A percentile compares a stretch with the other conserved stretches of the same genome.
Conservation (phyloP, 1,140 invertebrate species). For the Cheumatopsyche charites region DNA sequence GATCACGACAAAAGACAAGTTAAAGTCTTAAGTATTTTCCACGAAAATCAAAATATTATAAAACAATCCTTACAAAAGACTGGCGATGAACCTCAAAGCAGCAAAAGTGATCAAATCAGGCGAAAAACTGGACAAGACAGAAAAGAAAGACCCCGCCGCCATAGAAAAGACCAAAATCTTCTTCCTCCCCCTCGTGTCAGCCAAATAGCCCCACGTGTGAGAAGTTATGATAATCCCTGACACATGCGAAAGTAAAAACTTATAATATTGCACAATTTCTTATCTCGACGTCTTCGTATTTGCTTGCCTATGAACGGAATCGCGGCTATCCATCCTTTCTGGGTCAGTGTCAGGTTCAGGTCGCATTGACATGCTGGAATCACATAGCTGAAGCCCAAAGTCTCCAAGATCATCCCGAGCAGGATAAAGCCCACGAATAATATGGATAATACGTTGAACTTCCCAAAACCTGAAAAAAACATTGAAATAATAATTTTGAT, state of each 20-base stretch:
- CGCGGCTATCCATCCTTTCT: constrained; percentile 72
- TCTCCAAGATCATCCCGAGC: constrained; percentile 67
- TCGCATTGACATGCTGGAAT: constrained; percentile 73
- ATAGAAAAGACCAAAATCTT: constrained; percentile 72
- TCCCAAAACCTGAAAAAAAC: constrained; percentile 61
- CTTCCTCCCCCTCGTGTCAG: constrained; percentile 75
- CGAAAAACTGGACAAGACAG: constrained; percentile 70
- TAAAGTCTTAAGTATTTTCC: too few relatives aligned
- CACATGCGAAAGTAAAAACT: neutral
- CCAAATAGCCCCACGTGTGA: constrained; percentile 79
- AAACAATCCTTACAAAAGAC: constrained; percentile 41
- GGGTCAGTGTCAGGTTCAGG: constrained; percentile 64
- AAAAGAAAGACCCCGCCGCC: constrained; percentile 68
- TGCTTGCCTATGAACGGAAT: constrained; percentile 68
- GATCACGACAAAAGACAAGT: too few relatives aligned
- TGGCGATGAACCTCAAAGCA: constrained; percentile 69
- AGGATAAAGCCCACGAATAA: constrained; percentile 62
- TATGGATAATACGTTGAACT: constrained; percentile 68
- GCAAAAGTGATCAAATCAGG: constrained; percentile 73
- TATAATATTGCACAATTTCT: too few relatives aligned
- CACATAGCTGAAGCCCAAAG: constrained; percentile 68
- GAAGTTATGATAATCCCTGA: constrained; percentile 62
- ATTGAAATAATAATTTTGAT: too few relatives aligned
- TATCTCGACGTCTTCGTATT: too few relatives aligned
- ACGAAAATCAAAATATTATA: too few relatives aligned